Base-by-base conservation (phyloP, 2,797 vertebrate species). In the Arctocebus calabarensis region DNA sequence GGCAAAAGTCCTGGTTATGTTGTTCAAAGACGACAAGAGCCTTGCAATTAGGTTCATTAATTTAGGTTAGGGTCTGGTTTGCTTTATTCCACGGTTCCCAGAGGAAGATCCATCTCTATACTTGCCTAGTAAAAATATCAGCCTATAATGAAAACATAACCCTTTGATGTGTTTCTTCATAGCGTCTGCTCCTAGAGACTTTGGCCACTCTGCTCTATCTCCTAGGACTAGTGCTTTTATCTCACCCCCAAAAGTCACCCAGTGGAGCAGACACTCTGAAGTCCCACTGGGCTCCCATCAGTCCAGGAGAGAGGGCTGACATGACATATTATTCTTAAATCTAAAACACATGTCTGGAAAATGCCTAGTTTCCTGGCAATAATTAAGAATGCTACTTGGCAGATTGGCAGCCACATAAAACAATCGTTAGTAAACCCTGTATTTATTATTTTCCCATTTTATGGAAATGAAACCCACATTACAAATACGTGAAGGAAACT, bases 341-440 rank as follows among this genome's bases (percentile, higher is more conserved):
- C 95, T 94, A 98, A 98, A 99, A 98, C 98, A 98, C 96, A 98
- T 99, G 98, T 98, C 98, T 98, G 97, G 98, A 98, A 98, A 99
- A 98, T 97, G 98, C 96, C 98, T 98, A 96, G 98, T 99, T 99
- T 99, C 98, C 98, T 98, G 98, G 98, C 98, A 98, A 98, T 98
- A 98, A 98, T 99, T 98, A 98, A 98, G 98, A 98, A 98, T 97
- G 98, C 96, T 98, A 98, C 98, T 98, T 98, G 98, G 98, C 98
- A 98, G 98, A 98, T 98, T 98, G 98, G 98, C 98, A 99, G 98
- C 97, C 98, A 98, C 98, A 98, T 98, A 98, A 99, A 98, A 98
- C 98, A 98, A 98, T 98, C 97, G 66, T 98, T 98, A 98, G 97
- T 97, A 98, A 98, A 98, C 96, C 98, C 97, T 98, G 97, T 98